Evolutionary conservation across 2,113 vertebrate genomes (phyloP).

Genomic region (Candoia aspera): DNA sequence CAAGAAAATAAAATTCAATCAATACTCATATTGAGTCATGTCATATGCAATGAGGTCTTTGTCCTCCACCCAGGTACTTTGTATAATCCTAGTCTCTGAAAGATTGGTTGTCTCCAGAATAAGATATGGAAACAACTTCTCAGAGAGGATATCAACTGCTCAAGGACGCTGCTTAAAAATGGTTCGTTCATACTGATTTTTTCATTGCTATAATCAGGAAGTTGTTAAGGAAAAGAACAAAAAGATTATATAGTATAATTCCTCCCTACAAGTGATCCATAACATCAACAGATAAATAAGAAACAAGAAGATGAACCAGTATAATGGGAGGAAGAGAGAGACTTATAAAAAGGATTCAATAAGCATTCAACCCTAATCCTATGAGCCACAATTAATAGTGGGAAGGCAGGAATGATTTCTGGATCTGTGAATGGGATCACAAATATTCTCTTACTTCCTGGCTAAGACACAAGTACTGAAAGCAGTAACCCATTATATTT

Average conservation of each 20-base stretch:
- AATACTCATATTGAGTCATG: neutral
- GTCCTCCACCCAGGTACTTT: neutral
- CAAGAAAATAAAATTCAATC: neutral
- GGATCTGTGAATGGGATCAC: neutral
- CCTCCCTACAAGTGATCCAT: neutral
- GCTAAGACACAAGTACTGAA: neutral
- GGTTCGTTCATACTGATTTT: neutral
- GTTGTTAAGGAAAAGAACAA: neutral
- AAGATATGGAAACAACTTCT: neutral
- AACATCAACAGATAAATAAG: neutral
- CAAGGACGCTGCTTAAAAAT: neutral
- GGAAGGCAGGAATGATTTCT: neutral
- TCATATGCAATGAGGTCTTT: neutral
- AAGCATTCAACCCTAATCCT: neutral
- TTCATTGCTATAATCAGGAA: neutral
- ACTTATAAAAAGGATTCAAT: neutral
- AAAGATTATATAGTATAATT: neutral
- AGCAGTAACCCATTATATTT: slow-evolving; percentile 4
- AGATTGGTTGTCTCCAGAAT: neutral
- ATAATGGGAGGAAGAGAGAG: no score
- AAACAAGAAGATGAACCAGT: neutral
- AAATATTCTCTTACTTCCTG: neutral
- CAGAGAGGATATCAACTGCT: neutral
- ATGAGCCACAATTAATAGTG: neutral
- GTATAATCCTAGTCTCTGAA: neutral